Conservation (phyloP, 2,888 invertebrate genomes). For the Spisula subtruncata region DNA sequence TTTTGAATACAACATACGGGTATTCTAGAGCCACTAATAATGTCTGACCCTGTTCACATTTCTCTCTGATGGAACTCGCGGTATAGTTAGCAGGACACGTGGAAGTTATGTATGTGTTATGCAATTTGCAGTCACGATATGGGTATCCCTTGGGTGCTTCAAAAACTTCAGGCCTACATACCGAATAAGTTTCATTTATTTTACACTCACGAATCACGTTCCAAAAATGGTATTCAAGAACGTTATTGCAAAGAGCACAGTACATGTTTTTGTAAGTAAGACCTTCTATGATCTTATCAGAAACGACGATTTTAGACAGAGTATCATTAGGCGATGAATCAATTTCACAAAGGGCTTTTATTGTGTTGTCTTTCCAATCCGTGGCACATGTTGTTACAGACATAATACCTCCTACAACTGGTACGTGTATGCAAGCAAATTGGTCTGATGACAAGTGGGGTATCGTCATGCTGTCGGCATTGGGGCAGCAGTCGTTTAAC, state of each 20-base stretch:
- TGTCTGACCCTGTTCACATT: neutral
- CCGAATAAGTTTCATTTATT: neutral
- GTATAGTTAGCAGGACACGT: constrained; percentile 28
- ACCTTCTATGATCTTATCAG: neutral
- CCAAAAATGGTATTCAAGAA: constrained; percentile 49
- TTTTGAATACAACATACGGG: constrained; percentile 66
- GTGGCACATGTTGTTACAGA: constrained; percentile 47
- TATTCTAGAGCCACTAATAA: neutral
- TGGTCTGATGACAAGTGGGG: neutral
- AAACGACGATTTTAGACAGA: neutral
- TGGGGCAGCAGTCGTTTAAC: constrained; percentile 20
- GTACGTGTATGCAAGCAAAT: neutral
- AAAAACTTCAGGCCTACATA: neutral
- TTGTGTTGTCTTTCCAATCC: constrained; percentile 12
- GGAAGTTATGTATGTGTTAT: neutral
- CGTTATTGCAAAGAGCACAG: constrained; percentile 72
- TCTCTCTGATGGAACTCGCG: constrained; percentile 44
- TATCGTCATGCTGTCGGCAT: neutral
- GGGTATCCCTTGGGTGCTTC: neutral
- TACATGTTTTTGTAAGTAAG: constrained; percentile 72
- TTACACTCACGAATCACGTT: neutral
- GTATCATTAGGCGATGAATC: neutral
- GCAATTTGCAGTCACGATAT: constrained; percentile 48
- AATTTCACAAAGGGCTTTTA: constrained; percentile 43
- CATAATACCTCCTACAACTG: neutral